Evolutionary conservation across 2,113 vertebrate genomes (phyloP).

Genomic region (Toxotes chatareus): DNA sequence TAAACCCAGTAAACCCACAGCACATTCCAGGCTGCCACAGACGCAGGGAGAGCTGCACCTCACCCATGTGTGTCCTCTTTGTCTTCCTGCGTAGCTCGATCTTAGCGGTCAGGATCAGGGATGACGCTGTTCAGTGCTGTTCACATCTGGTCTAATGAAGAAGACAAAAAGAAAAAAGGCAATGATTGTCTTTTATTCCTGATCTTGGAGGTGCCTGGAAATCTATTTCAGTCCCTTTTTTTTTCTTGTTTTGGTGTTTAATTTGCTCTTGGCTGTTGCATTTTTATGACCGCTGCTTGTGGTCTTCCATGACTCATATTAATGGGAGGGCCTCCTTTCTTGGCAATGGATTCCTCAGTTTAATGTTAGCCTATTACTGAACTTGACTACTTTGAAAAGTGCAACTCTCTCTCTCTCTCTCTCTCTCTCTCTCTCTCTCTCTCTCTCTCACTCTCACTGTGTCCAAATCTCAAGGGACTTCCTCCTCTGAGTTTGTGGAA

Average conservation of each 20-base stretch:
- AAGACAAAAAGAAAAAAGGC: conserved; percentile 2
- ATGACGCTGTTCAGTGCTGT: background rate
- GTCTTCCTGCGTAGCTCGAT: conserved; percentile 53
- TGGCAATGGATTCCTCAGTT: conserved; percentile 55
- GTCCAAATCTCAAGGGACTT: conserved; percentile 38
- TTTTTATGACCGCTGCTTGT: conserved; percentile 73
- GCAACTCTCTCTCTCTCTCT: conserved; percentile 32
- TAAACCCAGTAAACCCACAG: conserved; percentile 78
- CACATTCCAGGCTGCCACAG: conserved; percentile 76
- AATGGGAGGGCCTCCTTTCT: conserved; percentile 58
- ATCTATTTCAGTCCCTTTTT: background rate
- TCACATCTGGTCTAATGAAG: conserved; percentile 26
- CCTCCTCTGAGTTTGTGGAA: conserved; percentile 73
- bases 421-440: background rate
- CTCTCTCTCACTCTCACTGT: conserved; percentile 19
- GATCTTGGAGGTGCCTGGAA: conserved; percentile 1
- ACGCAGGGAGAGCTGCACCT: conserved; percentile 64
- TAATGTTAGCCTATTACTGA: conserved; percentile 66
- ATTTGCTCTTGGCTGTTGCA: conserved; percentile 52
- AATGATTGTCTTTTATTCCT: background rate
- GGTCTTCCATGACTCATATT: conserved; percentile 74
- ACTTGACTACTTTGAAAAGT: conserved; percentile 57
- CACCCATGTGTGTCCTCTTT: conserved; percentile 76
- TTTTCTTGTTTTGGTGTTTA: conserved; percentile 14
- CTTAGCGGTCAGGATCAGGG: conserved; percentile 24